Percentiles rank a stretch among this genome's conserved stretches.
phyloP scores from a whole-genome alignment of 2,113 vertebrate species.

The Syrmaticus mikado region DNA sequence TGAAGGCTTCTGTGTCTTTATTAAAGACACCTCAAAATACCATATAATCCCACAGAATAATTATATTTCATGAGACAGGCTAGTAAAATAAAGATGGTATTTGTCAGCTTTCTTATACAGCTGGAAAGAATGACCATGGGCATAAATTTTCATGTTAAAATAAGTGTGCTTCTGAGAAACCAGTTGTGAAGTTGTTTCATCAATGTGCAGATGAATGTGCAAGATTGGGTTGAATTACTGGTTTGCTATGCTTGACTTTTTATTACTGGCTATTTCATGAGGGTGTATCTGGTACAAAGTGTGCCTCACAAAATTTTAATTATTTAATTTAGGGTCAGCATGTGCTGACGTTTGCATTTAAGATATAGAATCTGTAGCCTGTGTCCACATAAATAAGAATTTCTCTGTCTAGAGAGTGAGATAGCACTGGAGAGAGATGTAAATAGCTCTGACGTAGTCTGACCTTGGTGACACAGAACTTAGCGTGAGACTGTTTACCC shows the following conservation, averaged over 20 bases:
- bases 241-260: background rate
- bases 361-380: background rate
- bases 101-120: slow-evolving; percentile 25
- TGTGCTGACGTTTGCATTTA: background rate
- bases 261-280: background rate
- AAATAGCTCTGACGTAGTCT: background rate
- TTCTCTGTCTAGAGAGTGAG: background rate
- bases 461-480: background rate
- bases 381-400: background rate
- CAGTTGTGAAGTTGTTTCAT: slow-evolving; percentile 8
- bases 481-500: background rate
- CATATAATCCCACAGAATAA: slow-evolving; percentile 18
- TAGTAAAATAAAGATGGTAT: slow-evolving; percentile 30
- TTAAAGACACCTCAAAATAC: slow-evolving; percentile 27
- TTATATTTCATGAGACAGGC: slow-evolving; percentile 27
- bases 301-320: background rate
- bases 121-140: background rate
- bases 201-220: background rate
- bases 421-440: rapidly evolving
- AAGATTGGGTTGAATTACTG: background rate
- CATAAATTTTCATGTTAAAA: background rate
- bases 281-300: background rate
- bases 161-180: background rate
- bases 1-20: slow-evolving; percentile 1
- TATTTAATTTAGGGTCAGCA: background rate